phyloP scores from a whole-genome alignment of 1,140 invertebrate genomes.

The Vollenhovia emeryi region DNA sequence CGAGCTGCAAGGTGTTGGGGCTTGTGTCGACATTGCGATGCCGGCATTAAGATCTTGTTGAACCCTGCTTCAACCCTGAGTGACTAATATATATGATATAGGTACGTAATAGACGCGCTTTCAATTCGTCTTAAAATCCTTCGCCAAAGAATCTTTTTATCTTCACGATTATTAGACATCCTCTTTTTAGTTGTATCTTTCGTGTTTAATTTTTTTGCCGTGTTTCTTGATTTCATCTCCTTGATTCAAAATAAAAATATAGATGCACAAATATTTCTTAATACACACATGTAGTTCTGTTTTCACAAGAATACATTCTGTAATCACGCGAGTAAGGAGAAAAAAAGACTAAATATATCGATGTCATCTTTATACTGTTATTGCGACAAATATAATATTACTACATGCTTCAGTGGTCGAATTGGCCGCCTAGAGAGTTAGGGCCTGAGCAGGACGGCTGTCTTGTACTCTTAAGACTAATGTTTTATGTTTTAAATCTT shows the following conservation, averaged over 20 bases:
- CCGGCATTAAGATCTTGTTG: background rate
- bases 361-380: no score
- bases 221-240: background rate
- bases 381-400: no score
- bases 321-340: background rate
- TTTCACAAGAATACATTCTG: background rate
- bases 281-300: background rate
- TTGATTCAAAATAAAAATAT: background rate
- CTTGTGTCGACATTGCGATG: background rate
- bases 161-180: background rate
- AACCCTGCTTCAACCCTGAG: background rate
- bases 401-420: no score
- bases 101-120: background rate
- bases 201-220: background rate
- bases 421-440: no score
- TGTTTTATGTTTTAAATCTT: no score
- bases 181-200: background rate
- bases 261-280: background rate
- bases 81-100: constrained; percentile 3
- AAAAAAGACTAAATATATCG: background rate
- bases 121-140: background rate
- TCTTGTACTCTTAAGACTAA: no score
- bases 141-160: background rate
- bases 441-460: no score
- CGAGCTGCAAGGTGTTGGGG: background rate